Percentiles rank a stretch among this genome's conserved stretches.
Conservation (phyloP, 2,113 vertebrate species). For the Riparia riparia region DNA sequence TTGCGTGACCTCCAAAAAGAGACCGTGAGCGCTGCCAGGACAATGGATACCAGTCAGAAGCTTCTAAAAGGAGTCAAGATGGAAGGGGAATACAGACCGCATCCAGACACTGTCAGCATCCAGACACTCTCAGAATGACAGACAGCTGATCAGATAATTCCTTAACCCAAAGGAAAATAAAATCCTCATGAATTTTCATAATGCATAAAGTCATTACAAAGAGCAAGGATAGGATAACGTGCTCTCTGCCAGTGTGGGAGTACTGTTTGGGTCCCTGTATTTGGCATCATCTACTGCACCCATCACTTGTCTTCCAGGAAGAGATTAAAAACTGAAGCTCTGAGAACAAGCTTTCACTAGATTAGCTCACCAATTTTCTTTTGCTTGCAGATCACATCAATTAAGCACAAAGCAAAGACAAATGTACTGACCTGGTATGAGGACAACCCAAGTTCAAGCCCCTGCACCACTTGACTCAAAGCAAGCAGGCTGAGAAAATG, state of each 20-base stretch:
- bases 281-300: constrained; percentile 27
- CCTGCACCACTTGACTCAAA: neutral
- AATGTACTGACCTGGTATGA: neutral
- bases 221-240: neutral
- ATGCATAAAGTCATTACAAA: constrained; percentile 12
- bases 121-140: constrained; percentile 29
- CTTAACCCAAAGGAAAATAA: constrained; percentile 45
- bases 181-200: constrained; percentile 59
- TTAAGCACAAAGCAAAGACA: constrained; percentile 7
- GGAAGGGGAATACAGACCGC: neutral
- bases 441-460: neutral
- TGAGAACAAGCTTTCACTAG: constrained; percentile 17
- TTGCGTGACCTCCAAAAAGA: neutral
- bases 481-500: neutral
- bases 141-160: constrained; percentile 49
- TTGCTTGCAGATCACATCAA: constrained; percentile 25
- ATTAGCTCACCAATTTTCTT: constrained; percentile 23
- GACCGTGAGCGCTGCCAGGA: constrained; percentile 10
- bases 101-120: constrained; percentile 12
- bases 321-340: constrained; percentile 35
- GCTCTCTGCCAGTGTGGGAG: constrained; percentile 5
- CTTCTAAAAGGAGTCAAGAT: neutral
- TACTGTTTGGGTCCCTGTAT: constrained; percentile 46
- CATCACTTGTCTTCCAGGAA: constrained; percentile 44
- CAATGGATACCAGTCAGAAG: constrained; percentile 30